Evolutionary conservation across 2,888 invertebrate genomes (phyloP).

Genomic region (Sinodicranocentrus sp.): DNA sequence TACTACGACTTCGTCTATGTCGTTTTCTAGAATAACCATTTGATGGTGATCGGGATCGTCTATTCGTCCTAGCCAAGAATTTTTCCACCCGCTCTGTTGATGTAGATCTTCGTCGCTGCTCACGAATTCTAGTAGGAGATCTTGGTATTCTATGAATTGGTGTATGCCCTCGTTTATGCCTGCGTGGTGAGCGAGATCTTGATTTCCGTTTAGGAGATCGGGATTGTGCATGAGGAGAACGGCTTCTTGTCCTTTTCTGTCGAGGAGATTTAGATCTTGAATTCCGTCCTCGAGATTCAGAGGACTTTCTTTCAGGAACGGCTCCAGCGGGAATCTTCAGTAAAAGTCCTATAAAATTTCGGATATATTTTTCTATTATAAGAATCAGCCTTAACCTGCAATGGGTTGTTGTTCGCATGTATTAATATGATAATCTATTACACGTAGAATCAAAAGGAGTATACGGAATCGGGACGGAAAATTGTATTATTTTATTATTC

Average conservation of each 20-base stretch:
- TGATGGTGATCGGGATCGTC: slow-evolving; percentile 48
- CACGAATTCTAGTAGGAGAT: slow-evolving; percentile 22
- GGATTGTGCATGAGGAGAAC: slow-evolving; percentile 51
- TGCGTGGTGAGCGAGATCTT: slow-evolving; percentile 46
- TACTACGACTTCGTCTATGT: slow-evolving; percentile 50
- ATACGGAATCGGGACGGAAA: no score
- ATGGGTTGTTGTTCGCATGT: no score
- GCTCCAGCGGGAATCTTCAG: slow-evolving; percentile 68
- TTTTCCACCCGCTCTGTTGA: slow-evolving; percentile 64
- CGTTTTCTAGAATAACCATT: slow-evolving; percentile 47
- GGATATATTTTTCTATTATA: no score
- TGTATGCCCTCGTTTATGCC: slow-evolving; percentile 55
- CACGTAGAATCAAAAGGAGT: no score
- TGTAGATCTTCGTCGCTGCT: slow-evolving; percentile 29
- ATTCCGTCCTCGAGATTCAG: slow-evolving; percentile 34
- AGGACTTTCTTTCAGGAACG: slow-evolving; percentile 29
- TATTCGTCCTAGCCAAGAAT: slow-evolving; percentile 69
- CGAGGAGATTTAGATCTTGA: slow-evolving; percentile 53
- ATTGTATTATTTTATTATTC: no score
- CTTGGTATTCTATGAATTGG: slow-evolving; percentile 53
- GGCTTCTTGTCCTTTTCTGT: slow-evolving; percentile 30
- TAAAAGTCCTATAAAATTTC: slow-evolving; percentile 61
- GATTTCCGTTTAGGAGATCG: slow-evolving; percentile 50
- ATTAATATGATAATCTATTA: no score
- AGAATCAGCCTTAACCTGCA: no score